phyloP scores from a whole-genome alignment of 1,140 invertebrate species.

The Episyrphus balteatus region DNA sequence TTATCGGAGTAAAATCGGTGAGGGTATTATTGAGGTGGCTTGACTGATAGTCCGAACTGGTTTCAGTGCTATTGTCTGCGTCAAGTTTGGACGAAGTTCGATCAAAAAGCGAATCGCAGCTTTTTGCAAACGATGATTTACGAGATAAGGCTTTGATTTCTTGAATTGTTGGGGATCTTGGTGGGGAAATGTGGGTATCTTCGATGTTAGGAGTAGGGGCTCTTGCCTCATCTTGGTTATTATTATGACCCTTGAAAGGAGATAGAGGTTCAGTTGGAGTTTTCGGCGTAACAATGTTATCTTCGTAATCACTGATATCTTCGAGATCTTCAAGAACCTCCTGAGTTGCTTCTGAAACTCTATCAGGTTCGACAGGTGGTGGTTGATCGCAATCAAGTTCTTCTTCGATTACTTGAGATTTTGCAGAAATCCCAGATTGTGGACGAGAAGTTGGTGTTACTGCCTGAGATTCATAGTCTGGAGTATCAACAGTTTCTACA shows the following conservation, averaged over 20 bases:
- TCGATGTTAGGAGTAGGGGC: too few relatives aligned
- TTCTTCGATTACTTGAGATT: conserved; percentile 28
- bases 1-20: conserved; percentile 3
- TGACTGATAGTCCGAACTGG: conserved; percentile 16
- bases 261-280: not conserved
- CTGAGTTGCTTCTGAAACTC: too few relatives aligned
- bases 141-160: conserved; percentile 13
- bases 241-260: too few relatives aligned
- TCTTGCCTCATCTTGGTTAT: too few relatives aligned
- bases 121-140: conserved; percentile 17
- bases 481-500: conserved; percentile 12
- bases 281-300: not conserved
- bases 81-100: conserved; percentile 21
- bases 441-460: conserved; percentile 15
- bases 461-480: conserved; percentile 10
- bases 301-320: not conserved
- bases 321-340: too few relatives aligned
- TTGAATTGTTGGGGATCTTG: conserved; percentile 7
- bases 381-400: conserved; percentile 22
- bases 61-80: conserved; percentile 12
- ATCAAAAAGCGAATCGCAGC: conserved; percentile 18
- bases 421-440: conserved; percentile 14
- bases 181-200: not conserved
- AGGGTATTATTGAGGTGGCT: conserved; percentile 11
- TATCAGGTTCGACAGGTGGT: too few relatives aligned